Evolutionary conservation across 2,113 vertebrate species (phyloP), one percentile per base, ranked within the genome.

Genomic region (Zosterops japonicus): DNA sequence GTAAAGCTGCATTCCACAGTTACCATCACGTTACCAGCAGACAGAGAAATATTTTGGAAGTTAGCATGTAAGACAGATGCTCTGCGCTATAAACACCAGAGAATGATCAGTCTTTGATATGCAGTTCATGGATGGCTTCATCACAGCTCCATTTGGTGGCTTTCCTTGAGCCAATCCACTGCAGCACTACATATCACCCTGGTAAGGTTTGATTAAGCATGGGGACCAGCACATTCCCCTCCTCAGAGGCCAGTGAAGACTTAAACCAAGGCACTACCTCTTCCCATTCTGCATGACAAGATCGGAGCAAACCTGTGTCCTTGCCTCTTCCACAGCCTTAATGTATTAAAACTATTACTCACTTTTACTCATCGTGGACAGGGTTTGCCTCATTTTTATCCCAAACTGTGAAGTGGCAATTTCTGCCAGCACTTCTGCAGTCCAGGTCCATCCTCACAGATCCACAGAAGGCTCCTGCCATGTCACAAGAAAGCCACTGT

Each of bases 11-110:
- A 77, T 63, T 75, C 67, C 67, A 90, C 63, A 67, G 55, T 74
- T 74, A 69, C 55, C 56, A 85, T 35, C 68, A 83, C 29, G 17
- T 70, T 63, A 86, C 44, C 59, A 68, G 56, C 7, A 6, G 36
- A 77, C 29, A 77, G 24, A 86, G 35, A 80, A 95, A 59, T 70
- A 65, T 90, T 97, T 81, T 81, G 68, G 57, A 94, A 87, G 63
- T 49, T 64, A 68, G 53, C 60, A 68, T 64, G 53, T 83, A 75
- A 87, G 67, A 72, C 69, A 72, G 65, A 92, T 75, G 71, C 47
- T 67, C 46, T 71, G 76, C n/a, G 17, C 77, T 92, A 63, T 31
- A 80, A 93, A 75, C 36, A 70, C 25, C 31, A 60, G 72, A 63
- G 59, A 90, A 86, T 0, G 5, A 77, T 77, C 42, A 10, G 27